Evolutionary conservation across 2,888 invertebrate genomes (phyloP).

Genomic region (Andricus quercusramuli): DNA sequence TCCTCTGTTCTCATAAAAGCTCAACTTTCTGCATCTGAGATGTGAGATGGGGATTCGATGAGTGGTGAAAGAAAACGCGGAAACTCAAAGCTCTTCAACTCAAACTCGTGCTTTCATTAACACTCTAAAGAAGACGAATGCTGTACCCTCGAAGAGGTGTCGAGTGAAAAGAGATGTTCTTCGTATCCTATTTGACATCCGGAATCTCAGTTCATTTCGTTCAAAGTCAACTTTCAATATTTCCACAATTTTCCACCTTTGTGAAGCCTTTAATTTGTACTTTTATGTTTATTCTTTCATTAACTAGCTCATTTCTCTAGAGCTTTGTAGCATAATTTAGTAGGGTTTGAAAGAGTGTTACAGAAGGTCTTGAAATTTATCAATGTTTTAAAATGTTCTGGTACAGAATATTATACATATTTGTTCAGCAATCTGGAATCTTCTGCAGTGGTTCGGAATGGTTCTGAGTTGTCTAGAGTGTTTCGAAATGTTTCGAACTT

Average conservation of each 20-base stretch:
- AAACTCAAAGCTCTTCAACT: conserved; percentile 68
- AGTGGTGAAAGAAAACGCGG: conserved; percentile 59
- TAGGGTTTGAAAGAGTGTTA: too few species aligned
- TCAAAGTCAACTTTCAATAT: conserved; percentile 8
- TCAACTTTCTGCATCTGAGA: conserved; percentile 57
- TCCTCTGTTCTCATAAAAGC: conserved; percentile 47
- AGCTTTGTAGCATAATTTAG: too few species aligned
- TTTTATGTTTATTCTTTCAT: neutral
- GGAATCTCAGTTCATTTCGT: conserved; percentile 25
- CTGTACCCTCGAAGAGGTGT: conserved; percentile 53
- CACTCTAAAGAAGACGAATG: conserved; percentile 54
- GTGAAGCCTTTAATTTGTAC: neutral
- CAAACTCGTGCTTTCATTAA: conserved; percentile 75
- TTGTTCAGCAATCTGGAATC: too few species aligned
- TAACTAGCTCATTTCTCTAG: neutral
- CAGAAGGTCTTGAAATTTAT: too few species aligned
- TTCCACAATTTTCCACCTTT: conserved; percentile 23
- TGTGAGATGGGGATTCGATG: conserved; percentile 54
- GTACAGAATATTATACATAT: too few species aligned
- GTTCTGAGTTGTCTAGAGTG: too few species aligned
- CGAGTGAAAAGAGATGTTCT: conserved; percentile 50
- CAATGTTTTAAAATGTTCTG: too few species aligned
- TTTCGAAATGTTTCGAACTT: too few species aligned
- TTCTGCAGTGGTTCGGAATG: too few species aligned
- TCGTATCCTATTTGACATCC: neutral